A percentile compares a stretch with the other conserved stretches of the same genome.
Conservation (phyloP, 2,797 vertebrate species). For the Acipenser oxyrinchus region DNA sequence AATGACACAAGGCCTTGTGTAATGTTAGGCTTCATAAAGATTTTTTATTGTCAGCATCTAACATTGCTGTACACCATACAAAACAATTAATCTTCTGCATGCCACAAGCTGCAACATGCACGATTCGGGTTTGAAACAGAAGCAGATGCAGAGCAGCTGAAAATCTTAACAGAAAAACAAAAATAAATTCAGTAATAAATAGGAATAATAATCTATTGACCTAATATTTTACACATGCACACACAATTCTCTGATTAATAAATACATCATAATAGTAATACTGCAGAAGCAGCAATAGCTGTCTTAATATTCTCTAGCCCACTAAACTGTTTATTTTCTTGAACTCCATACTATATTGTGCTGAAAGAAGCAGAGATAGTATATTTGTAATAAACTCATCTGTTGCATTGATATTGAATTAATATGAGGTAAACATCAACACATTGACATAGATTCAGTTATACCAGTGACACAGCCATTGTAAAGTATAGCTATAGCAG, state of each 20-base stretch:
- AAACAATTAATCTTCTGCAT: slow-evolving; percentile 17
- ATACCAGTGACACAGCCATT: too few relatives aligned
- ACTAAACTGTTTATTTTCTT: background rate
- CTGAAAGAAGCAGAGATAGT: too few relatives aligned
- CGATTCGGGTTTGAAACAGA: background rate
- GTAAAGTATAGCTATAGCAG: too few relatives aligned
- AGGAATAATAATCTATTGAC: slow-evolving; percentile 9
- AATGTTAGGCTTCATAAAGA: slow-evolving; percentile 7
- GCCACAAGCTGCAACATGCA: slow-evolving; percentile 13
- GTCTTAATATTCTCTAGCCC: slow-evolving; percentile 8
- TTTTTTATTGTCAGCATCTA: slow-evolving; percentile 24
- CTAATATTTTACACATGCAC: slow-evolving; percentile 15
- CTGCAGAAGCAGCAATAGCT: slow-evolving; percentile 2
- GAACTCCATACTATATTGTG: too few relatives aligned
- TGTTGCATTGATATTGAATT: too few relatives aligned
- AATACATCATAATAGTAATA: slow-evolving; percentile 2
- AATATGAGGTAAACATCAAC: too few relatives aligned
- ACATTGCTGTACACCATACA: slow-evolving; percentile 20
- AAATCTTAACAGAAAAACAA: slow-evolving; percentile 7
- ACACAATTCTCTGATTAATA: slow-evolving; percentile 7
- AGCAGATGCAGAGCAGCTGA: slow-evolving; percentile 10
- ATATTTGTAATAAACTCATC: too few relatives aligned
- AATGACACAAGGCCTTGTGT: background rate
- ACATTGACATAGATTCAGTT: too few relatives aligned
- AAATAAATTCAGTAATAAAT: slow-evolving; percentile 11